Conservation (phyloP, 2,113 vertebrate genomes). For the Orthochromis malagaraziensis region DNA sequence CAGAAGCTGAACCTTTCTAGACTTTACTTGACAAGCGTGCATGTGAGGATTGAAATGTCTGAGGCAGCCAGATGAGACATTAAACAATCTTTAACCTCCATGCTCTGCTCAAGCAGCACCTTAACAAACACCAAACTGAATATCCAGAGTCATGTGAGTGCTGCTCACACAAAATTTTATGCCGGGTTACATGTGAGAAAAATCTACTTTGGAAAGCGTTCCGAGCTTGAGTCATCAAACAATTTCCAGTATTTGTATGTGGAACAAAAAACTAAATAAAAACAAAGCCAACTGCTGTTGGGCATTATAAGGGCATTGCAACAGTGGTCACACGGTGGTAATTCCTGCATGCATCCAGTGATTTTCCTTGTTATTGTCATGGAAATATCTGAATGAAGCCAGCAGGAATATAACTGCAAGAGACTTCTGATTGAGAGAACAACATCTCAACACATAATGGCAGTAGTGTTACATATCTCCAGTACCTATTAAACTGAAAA, state of each 20-base stretch:
- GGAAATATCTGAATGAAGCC: background rate
- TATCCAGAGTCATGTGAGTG: background rate
- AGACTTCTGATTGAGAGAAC: background rate
- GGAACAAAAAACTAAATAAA: accelerated
- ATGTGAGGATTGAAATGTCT: background rate
- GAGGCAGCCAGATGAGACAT: background rate
- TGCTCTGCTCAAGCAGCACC: background rate
- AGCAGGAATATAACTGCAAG: background rate
- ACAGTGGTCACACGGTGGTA: background rate
- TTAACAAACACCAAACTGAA: background rate
- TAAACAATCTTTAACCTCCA: background rate
- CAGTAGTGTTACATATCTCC: background rate
- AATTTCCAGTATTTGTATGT: background rate
- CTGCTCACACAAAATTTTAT: background rate
- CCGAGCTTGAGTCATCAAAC: background rate
- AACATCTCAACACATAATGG: background rate
- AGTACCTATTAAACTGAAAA: background rate
- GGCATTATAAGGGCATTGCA: background rate
- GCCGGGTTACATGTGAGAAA: background rate
- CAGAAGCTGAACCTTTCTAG: background rate
- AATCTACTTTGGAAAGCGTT: background rate
- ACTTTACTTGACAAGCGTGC: background rate
- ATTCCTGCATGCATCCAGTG: background rate
- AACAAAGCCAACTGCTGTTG: background rate
- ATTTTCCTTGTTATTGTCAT: background rate